phyloP scores from a whole-genome alignment of 2,888 invertebrate species.

The Scaptodrosophila latifasciaeformis region DNA sequence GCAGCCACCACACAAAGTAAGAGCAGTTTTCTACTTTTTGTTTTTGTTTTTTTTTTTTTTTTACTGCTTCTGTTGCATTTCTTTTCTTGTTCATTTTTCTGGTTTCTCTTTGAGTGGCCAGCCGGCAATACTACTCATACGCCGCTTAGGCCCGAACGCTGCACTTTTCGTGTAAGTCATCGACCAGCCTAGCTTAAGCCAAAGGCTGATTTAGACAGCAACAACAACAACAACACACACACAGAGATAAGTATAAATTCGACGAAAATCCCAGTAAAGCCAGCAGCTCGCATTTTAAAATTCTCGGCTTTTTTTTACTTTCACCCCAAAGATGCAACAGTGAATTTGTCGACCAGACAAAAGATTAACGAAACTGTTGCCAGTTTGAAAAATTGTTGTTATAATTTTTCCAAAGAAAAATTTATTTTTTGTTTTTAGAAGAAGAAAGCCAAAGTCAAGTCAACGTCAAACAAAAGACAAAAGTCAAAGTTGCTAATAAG shows the following conservation, averaged over 20 bases:
- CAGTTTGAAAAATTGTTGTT: constrained; percentile 33
- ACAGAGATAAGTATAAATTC: not conserved
- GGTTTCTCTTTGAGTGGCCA: constrained; percentile 18
- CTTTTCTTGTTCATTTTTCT: constrained; percentile 53
- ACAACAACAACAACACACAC: not conserved
- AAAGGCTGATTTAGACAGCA: too few species aligned
- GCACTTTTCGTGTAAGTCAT: constrained; percentile 52
- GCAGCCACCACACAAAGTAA: constrained; percentile 8
- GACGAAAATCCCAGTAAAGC: not conserved
- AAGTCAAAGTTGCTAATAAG: constrained; percentile 58
- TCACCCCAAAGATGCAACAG: constrained; percentile 64
- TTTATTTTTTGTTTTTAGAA: too few species aligned
- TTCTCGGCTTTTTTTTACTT: constrained; percentile 71
- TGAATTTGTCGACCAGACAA: constrained; percentile 14
- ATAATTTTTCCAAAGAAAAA: constrained; percentile 49
- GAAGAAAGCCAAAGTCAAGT: constrained; percentile 51
- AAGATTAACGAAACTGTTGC: constrained; percentile 13
- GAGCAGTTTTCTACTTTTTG: constrained; percentile 18
- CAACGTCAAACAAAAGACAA: constrained; percentile 13
- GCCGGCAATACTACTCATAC: constrained; percentile 56
- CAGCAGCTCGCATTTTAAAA: constrained; percentile 50
- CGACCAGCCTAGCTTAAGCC: constrained; percentile 42
- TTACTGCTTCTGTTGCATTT: constrained; percentile 16
- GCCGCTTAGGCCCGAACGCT: constrained; percentile 43
- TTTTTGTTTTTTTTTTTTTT: constrained; percentile 25